These are phyloP conservation scores for Laspeyria flexula DNA, from an alignment of 2,888 invertebrate species.

Conservation along the genomic window DNA sequence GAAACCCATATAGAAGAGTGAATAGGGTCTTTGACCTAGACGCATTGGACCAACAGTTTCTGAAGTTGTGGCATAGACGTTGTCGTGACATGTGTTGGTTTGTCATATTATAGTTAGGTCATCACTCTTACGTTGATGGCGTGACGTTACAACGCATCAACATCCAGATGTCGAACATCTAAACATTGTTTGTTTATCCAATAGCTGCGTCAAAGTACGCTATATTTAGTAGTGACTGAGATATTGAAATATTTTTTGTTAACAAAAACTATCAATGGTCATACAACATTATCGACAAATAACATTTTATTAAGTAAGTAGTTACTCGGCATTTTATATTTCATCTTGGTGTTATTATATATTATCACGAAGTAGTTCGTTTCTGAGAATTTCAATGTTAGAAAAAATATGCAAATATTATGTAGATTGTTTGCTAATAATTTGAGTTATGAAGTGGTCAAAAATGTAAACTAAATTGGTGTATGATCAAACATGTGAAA, in stretches of 20 bases:
- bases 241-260: not conserved
- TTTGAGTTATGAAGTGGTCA: slow-evolving; percentile 12
- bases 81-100: slow-evolving; percentile 7
- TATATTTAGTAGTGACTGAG: slow-evolving; percentile 55
- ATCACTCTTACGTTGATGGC: slow-evolving; percentile 48
- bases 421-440: slow-evolving; percentile 32
- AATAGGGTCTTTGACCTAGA: slow-evolving; percentile 10
- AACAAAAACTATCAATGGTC: slow-evolving; percentile 8
- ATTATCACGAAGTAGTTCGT: slow-evolving; percentile 12
- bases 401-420: slow-evolving; percentile 32
- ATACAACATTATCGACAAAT: slow-evolving; percentile 10
- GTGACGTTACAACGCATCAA: slow-evolving; percentile 13
- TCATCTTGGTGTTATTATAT: slow-evolving; percentile 1
- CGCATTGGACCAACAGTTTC: not conserved
- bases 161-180: slow-evolving; percentile 68
- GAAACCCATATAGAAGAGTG: not conserved
- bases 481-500: slow-evolving; percentile 3
- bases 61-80: not conserved
- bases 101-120: slow-evolving; percentile 38
- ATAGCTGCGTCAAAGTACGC: slow-evolving; percentile 53
- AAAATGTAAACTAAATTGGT: slow-evolving; percentile 13
- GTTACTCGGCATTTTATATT: slow-evolving; percentile 21
- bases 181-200: slow-evolving; percentile 58
- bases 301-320: too few relatives aligned
- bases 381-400: slow-evolving; percentile 15